Conservation (phyloP, 2,113 vertebrate genomes). For the Anser brachyrhynchus region DNA sequence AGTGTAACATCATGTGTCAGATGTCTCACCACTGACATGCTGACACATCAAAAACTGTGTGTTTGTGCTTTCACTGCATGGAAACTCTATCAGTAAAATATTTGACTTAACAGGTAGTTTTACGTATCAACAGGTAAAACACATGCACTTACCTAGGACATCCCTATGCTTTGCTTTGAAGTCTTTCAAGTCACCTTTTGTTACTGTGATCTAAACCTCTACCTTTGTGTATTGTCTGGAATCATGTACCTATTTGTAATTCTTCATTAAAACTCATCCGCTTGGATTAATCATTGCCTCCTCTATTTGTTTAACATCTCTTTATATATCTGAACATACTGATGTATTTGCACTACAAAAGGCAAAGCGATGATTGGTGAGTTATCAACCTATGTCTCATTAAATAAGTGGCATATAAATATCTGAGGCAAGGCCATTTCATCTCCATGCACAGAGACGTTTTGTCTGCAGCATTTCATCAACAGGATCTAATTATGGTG, state of each 20-base stretch:
- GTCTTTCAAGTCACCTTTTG: background rate
- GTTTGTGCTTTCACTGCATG: background rate
- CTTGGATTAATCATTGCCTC: background rate
- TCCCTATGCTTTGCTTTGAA: background rate
- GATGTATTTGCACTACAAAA: background rate
- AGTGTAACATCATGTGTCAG: background rate
- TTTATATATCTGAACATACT: background rate
- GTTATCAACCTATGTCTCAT: conserved; percentile 29
- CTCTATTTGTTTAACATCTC: conserved; percentile 5
- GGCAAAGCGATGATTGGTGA: background rate
- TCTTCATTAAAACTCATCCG: background rate
- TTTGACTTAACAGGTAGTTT: background rate
- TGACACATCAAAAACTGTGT: conserved; percentile 19
- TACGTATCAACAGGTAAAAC: background rate
- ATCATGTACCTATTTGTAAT: background rate
- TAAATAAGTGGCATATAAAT: conserved; percentile 33
- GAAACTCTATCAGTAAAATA: background rate
- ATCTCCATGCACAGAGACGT: background rate
- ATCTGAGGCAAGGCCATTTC: conserved; percentile 21
- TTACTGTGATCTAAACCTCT: conserved; percentile 7
- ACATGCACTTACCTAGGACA: background rate
- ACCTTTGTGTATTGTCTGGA: background rate
- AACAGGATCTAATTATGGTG: background rate
- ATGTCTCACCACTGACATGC: background rate
- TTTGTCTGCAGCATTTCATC: conserved; percentile 23